These are phyloP conservation scores for Ormyrus nitidulus DNA, from an alignment of 2,888 invertebrate species.

Conservation along the genomic window DNA sequence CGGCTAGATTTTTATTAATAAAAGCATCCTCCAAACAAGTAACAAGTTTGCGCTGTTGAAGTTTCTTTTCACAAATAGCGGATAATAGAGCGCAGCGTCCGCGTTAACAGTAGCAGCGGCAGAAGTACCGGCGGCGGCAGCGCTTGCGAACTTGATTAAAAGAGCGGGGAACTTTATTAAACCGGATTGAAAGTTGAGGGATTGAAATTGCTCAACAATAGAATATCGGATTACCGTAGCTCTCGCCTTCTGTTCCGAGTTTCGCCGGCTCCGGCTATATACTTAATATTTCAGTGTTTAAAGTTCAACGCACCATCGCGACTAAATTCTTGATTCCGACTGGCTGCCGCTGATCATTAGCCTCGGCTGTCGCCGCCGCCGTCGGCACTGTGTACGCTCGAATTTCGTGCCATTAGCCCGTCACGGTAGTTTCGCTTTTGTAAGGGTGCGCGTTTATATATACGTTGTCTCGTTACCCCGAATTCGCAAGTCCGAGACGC, in stretches of 20 bases:
- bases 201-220: conserved; percentile 46
- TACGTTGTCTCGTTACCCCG: conserved; percentile 26
- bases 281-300: conserved; percentile 37
- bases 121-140: not conserved
- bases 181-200: conserved; percentile 44
- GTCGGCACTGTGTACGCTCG: conserved; percentile 5
- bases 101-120: too few species aligned
- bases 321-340: conserved; percentile 42
- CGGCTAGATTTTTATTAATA: too few species aligned
- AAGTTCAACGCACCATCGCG: conserved; percentile 28
- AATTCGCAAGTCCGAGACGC: conserved; percentile 28
- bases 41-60: too few species aligned
- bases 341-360: conserved; percentile 37
- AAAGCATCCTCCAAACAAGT: too few species aligned
- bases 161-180: conserved; percentile 50
- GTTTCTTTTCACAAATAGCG: too few species aligned
- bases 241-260: not conserved
- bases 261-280: not conserved
- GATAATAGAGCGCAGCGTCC: too few species aligned
- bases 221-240: conserved; percentile 45
- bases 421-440: not conserved
- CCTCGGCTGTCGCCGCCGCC: not conserved
- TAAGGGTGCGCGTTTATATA: not conserved
- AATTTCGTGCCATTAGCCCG: conserved; percentile 40
- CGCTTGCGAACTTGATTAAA: conserved; percentile 55